Evolutionary conservation across 2,113 vertebrate genomes (phyloP).

Genomic region (Micromys minutus): DNA sequence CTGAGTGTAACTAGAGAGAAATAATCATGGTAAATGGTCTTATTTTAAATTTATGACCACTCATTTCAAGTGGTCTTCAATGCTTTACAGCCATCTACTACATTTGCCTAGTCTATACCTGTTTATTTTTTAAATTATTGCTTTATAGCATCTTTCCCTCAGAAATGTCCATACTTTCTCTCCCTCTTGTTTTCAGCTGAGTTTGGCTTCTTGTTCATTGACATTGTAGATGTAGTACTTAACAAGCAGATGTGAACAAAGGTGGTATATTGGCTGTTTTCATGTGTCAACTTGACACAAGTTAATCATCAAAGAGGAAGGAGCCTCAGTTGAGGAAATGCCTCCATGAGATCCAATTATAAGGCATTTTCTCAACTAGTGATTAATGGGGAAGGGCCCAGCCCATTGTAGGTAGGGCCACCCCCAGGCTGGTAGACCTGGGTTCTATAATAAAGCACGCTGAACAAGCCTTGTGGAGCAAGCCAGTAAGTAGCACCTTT

Average conservation of each 20-base stretch:
- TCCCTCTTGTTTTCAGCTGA: slow-evolving; percentile 2
- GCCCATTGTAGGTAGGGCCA: not conserved
- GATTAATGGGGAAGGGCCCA: not conserved
- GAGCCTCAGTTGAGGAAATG: not conserved
- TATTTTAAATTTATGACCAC: slow-evolving; percentile 42
- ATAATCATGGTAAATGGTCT: not conserved
- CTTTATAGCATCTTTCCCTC: slow-evolving; percentile 22
- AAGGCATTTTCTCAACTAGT: not conserved
- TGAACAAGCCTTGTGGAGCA: too few species aligned
- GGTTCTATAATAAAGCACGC: too few species aligned
- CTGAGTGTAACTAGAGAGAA: not conserved
- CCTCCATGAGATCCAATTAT: not conserved
- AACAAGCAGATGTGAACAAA: not conserved
- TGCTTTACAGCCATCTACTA: not conserved
- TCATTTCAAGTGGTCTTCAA: not conserved
- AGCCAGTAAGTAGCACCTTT: too few species aligned
- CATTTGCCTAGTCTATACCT: not conserved
- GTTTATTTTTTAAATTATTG: slow-evolving; percentile 31
- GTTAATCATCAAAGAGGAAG: not conserved
- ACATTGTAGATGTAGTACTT: not conserved
- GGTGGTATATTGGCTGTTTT: not conserved
- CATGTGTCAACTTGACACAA: not conserved
- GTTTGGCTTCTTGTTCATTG: slow-evolving; percentile 13
- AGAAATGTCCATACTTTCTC: slow-evolving; percentile 33
- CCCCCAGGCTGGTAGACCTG: not conserved